Base-by-base conservation (phyloP, 2,888 invertebrate genomes). In the Barypeithes pellucidus region DNA sequence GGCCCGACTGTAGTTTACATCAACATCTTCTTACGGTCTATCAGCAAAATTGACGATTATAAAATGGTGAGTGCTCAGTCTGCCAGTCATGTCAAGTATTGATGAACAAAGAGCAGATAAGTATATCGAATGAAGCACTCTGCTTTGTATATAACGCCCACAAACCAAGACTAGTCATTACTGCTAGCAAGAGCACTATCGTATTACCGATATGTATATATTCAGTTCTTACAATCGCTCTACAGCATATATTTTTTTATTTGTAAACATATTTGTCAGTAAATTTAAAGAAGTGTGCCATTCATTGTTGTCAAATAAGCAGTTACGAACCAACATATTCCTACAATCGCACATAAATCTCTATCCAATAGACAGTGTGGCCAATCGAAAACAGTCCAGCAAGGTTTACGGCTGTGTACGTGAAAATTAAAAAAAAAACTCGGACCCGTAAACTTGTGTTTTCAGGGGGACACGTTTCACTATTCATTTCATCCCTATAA, bases 41-140 rank as follows among this genome's bases (percentile, higher is more conserved):
- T 98, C 91, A 96, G 96, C 92, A 96, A 97, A 94, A 97, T 98
- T 90, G 95, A 97, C 90, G 97, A 97, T 93, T 96, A 96, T 90
- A 95, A 96, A 91, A 98, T 97, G 97, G 97, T 97, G 94, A 96
- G 96, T 81, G 81, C 69, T 97, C 94, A 96, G 96, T 84, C 81
- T 84, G 84, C 84, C 85, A 85, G 84, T 85, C 85, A 85, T 85
- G 85, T 85, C 85, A 83, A 84, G 84, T 84, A 84, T 85, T 84
- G 84, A 84, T 81, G 75, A 70, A 65, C 75, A 75, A 78, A 77
- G 75, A 69, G 75, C 75, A 75, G 75, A 75, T 75, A 75, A 75
- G 75, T 75, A 75, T 75, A 63, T 50, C 18, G 59, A 39, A 47
- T 52, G 41, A 14, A 54, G 16, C 41, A 69, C 33, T 60, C 60